These are phyloP conservation scores for Tortricodes alternella DNA, from an alignment of 2,888 invertebrate species.

Conservation along the genomic window DNA sequence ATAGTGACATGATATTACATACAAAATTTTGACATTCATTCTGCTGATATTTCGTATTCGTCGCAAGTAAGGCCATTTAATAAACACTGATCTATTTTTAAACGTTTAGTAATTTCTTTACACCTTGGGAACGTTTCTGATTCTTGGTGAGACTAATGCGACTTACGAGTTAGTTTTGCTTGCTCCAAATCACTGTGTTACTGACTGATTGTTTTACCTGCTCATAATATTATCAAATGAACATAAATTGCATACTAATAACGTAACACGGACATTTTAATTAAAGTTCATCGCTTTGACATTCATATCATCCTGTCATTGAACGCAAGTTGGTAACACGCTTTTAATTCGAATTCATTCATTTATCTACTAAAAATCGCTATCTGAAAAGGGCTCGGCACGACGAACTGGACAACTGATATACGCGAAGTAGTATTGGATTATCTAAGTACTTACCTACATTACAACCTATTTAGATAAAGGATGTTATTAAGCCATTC, in stretches of 20 bases:
- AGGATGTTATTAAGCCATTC: constrained; percentile 9
- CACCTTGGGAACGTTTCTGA: constrained; percentile 77
- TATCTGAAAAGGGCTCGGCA: constrained; percentile 78
- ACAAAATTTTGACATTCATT: constrained; percentile 82
- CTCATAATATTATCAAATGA: constrained; percentile 59
- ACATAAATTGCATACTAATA: constrained; percentile 78
- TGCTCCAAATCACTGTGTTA: constrained; percentile 69
- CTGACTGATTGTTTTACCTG: constrained; percentile 59
- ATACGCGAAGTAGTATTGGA: constrained; percentile 74
- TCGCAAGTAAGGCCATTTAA: constrained; percentile 83
- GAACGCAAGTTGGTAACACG: constrained; percentile 72
- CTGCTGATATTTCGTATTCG: constrained; percentile 82
- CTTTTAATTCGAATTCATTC: constrained; percentile 70
- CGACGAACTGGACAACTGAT: constrained; percentile 62
- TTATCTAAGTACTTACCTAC: too few relatives aligned
- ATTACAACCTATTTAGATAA: constrained; percentile 39
- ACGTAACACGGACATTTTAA: constrained; percentile 80
- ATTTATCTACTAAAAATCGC: constrained; percentile 72
- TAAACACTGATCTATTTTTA: constrained; percentile 83
- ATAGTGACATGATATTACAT: constrained; percentile 82
- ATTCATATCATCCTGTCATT: constrained; percentile 79
- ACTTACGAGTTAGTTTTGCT: constrained; percentile 72
- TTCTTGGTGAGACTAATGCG: constrained; percentile 78
- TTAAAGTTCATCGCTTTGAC: constrained; percentile 83
- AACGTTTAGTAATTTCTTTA: constrained; percentile 82